Conservation (phyloP, 2,888 invertebrate species). For the Drosophila atroscutellata region DNA sequence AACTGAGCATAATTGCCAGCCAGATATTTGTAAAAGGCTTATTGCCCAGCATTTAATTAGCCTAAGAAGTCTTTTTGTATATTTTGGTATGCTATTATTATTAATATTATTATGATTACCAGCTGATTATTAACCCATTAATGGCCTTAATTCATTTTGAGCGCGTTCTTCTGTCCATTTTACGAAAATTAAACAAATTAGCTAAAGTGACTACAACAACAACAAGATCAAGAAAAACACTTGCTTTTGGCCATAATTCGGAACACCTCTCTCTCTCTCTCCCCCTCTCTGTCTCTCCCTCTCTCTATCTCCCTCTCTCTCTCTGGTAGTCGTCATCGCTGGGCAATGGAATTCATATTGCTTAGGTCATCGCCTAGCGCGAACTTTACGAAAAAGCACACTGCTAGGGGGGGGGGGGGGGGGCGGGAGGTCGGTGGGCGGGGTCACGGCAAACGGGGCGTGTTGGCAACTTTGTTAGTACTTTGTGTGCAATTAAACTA, state of each 20-base stretch:
- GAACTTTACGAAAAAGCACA: constrained; percentile 33
- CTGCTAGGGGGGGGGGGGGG: not conserved
- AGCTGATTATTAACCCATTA: constrained; percentile 74
- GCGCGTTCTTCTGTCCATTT: constrained; percentile 35
- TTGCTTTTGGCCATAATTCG: constrained; percentile 48
- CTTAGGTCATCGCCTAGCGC: constrained; percentile 55
- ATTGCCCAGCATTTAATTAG: constrained; percentile 37
- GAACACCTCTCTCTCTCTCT: not conserved
- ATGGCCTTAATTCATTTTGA: constrained; percentile 51
- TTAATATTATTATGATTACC: not conserved
- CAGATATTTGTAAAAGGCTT: constrained; percentile 31
- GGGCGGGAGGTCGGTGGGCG: not conserved
- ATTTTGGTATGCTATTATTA: not conserved
- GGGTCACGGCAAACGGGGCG: constrained; percentile 2
- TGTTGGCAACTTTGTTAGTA: constrained; percentile 23
- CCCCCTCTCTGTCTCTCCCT: not conserved
- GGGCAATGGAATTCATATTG: constrained; percentile 38
- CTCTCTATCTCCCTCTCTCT: not conserved
- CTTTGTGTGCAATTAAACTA: constrained; percentile 46
- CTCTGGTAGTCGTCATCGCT: constrained; percentile 30
- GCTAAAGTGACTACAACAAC: constrained; percentile 36
- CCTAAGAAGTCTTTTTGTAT: constrained; percentile 28
- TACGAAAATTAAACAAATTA: constrained; percentile 52
- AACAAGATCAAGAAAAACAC: constrained; percentile 25
- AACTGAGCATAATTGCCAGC: constrained; percentile 28